Evolutionary conservation across 2,113 vertebrate species (phyloP), one percentile per base, ranked within the genome.

Genomic region (Ameiurus melas): DNA sequence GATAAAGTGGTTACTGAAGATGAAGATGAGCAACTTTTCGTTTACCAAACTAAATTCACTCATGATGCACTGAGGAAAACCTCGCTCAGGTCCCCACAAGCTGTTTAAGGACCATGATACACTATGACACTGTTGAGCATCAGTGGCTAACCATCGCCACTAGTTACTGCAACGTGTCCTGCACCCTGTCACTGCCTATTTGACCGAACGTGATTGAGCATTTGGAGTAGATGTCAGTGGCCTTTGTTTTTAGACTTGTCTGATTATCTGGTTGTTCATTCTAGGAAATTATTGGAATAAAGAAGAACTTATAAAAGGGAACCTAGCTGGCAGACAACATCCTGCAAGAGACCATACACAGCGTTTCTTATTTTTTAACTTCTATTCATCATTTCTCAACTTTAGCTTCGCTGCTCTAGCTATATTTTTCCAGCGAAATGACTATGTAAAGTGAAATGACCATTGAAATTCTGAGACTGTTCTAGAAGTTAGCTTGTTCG

Each of bases 101-200:
- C 39, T 51, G 71, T 75, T 19, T 75, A 43, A 47, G 43, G 43
- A 39, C 39, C 73, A 12, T 77, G 43, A n/a, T 78, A 16, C 43
- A n/a, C 43, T 6, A 51, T 16, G 43, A 77, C 8, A 77, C 73
- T 43, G 36, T 5, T 53, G 47, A n/a, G 43, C 25, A n/a, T 27
- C 75, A 51, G 25, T 53, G 25, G 13, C 47, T 53, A 13, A 51
- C 25, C 47, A 30, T 80, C 7, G 16, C 27, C 77, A 33, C 10
- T 80, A 17, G 77, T 80, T 80, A 78, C 75, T n/a, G 75, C 75
- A 53, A 47, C 4, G 47, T n/a, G 75, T n/a, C 51, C 51, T 53
- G 27, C 77, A 55, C 6, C 16, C 27, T 53, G 1, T 51, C 25
- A 0, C 43, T 51, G 14, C 43, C 25, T n/a, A 13, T 79, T 53